Conservation (phyloP, 2,113 vertebrate genomes). For the Gopherus flavomarginatus region DNA sequence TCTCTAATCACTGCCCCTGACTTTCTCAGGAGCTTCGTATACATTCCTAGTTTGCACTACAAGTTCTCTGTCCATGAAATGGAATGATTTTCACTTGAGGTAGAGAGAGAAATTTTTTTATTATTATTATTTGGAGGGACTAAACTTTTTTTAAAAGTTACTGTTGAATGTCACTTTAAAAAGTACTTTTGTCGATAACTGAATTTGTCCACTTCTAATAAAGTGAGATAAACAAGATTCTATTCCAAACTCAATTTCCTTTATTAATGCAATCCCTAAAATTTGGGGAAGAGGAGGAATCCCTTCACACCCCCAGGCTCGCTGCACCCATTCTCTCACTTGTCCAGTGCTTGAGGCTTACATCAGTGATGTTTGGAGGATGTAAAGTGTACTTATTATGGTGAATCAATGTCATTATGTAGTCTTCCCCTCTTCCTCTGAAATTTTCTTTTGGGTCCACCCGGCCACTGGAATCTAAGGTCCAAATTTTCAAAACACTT, state of each 20-base stretch:
- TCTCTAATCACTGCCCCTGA: background rate
- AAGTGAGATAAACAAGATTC: background rate
- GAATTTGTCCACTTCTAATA: background rate
- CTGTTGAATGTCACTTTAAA: background rate
- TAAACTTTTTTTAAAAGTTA: background rate
- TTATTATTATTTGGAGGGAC: background rate
- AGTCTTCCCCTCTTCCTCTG: background rate
- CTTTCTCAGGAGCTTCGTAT: background rate
- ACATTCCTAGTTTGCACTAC: background rate
- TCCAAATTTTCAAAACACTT: background rate
- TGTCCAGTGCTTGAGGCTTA: background rate
- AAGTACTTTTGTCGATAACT: background rate
- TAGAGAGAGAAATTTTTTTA: too few species aligned
- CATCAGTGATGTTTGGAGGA: background rate
- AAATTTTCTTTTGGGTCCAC: too few species aligned
- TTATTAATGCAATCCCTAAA: background rate
- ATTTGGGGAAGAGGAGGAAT: background rate
- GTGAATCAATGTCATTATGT: background rate
- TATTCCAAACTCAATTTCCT: background rate
- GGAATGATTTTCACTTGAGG: background rate
- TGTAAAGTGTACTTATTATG: background rate
- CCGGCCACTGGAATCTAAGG: background rate
- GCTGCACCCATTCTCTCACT: background rate
- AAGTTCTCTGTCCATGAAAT: background rate
- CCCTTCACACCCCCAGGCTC: background rate